Evolutionary conservation across 2,888 invertebrate genomes (phyloP), one percentile per base, ranked within the genome.

Genomic region (Protophormia terraenovae): DNA sequence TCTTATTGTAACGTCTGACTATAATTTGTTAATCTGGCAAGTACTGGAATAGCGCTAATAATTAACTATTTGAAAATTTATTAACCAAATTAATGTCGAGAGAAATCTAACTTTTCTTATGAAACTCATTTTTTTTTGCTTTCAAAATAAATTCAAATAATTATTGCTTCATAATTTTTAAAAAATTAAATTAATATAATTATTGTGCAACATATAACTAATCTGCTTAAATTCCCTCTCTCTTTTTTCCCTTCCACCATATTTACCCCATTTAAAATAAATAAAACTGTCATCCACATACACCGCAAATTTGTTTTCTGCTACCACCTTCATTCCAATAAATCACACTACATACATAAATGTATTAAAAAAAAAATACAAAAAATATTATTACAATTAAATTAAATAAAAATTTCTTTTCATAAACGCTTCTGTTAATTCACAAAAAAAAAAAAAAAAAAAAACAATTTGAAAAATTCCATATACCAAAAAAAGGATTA

Each of bases 151-250:
- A 58, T 32, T 67, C 2, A 22, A 45, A 24, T 32, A 45, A 27
- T 75, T 19, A 50, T 58, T 73, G 58, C 50, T 73, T 69, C 27
- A 45, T 58, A 55, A 53, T 66, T 19, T 47, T 8, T 47, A 38
- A 45, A 16, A 45, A 38, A 64, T 50, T 22, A 27, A 41, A 47
- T 77, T 64, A 58, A 58, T n/a, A n/a, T n/a, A 84, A 91, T 91
- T 83, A 71, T 60, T 67, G 66, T 81, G 83, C 80, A 69, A 84
- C 80, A 77, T 83, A 29, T 58, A 83, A 85, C 86, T 85, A 81
- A 87, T 86, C 96, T 0, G 95, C 96, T 58, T 95, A 96, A 22
- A 96, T 96, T 96, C 96, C 47, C 95, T 95, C 89, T 82, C 58
- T 79, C 75, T 79, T 64, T 85, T 71, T 75, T 94, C 96, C 90